A percentile compares a stretch with the other conserved stretches of the same genome.
These are phyloP conservation scores for Panagrolaimus sp. DNA, from an alignment of 1,140 invertebrate species.

Conservation along the genomic window DNA sequence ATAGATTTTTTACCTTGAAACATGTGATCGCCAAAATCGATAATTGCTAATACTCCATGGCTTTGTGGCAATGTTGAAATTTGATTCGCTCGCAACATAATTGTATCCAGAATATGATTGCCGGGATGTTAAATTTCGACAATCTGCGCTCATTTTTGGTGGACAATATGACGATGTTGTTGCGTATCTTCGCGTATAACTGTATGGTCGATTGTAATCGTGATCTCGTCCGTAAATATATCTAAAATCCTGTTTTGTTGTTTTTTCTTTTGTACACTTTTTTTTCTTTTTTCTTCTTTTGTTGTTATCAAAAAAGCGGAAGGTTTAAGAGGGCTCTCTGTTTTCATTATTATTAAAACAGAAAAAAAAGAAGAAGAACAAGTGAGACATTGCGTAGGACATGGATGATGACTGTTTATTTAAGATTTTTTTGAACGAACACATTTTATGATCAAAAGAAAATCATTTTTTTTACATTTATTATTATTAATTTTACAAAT, in stretches of 20 bases:
- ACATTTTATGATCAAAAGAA: no score
- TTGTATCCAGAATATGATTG: conserved; percentile 48
- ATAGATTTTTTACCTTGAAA: conserved; percentile 43
- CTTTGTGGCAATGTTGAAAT: conserved; percentile 41
- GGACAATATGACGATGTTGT: conserved; percentile 46
- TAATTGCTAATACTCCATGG: conserved; percentile 51
- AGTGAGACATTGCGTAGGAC: not conserved
- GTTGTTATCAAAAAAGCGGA: no score
- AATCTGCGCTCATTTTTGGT: conserved; percentile 43
- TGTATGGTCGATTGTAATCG: conserved; percentile 41
- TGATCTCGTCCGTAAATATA: conserved; percentile 48
- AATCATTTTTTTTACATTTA: no score
- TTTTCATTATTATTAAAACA: conserved; percentile 5
- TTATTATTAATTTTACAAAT: no score
- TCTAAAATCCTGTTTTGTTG: conserved; percentile 24
- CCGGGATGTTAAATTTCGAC: conserved; percentile 25
- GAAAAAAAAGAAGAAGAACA: not conserved
- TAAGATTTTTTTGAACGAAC: not conserved
- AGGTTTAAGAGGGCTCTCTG: not conserved
- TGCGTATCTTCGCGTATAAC: conserved; percentile 46
- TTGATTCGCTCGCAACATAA: conserved; percentile 45
- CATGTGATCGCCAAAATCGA: conserved; percentile 37
- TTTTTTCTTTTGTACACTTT: no score
- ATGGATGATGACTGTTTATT: not conserved
- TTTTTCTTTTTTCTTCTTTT: no score